Base-by-base conservation (phyloP, 2,113 vertebrate genomes). In the Eurypyga helias region DNA sequence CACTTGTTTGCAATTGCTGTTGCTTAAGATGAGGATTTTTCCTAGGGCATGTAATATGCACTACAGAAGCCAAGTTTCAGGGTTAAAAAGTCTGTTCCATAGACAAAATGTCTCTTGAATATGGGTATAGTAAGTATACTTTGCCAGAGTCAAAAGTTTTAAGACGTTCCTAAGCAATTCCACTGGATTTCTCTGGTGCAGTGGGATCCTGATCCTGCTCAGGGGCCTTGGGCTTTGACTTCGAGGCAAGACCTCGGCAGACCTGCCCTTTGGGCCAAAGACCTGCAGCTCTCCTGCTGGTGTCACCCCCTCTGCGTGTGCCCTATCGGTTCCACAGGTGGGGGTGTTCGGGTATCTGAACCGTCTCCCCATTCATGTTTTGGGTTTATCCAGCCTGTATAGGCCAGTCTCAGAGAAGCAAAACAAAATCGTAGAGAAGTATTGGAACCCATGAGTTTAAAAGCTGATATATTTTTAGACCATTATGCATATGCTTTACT, bases 241-340 rank as follows among this genome's bases (percentile, higher is more conserved):
- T 88, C 0, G 0, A 78, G 83, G 61, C 20, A 48, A 10, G 41
- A 41, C 41, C 41, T 41, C 0, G 4, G 19, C 31, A 80, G 45
- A 60, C 10, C 13, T 79, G 21, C 8, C 7, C 14, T 90, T 54
- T 4, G 2, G 29, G 54, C 49, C 46, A 36, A 17, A 89, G 36
- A 64, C 25, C 43, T 79, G 49, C 73, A 78, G n/a, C 11, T 89
- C 3, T 69, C 34, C 17, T 51, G 33, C 38, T 58, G 28, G 16
- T 34, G 17, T 34, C 26, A 64, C 15, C 18, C 13, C 7, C 3
- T 60, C 26, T 28, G 17, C 1, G 0, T 54, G 46, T 25, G 24
- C 29, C 26, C 29, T 23, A 5, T 10, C 31, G 43, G 6, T 69
- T 46, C 58, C 12, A 12, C 3, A 13, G 14, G 16, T 26, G 4